A percentile compares a stretch with the other conserved stretches of the same genome.
phyloP scores from a whole-genome alignment of 2,113 vertebrate genomes.

The Tapirus terrestris region DNA sequence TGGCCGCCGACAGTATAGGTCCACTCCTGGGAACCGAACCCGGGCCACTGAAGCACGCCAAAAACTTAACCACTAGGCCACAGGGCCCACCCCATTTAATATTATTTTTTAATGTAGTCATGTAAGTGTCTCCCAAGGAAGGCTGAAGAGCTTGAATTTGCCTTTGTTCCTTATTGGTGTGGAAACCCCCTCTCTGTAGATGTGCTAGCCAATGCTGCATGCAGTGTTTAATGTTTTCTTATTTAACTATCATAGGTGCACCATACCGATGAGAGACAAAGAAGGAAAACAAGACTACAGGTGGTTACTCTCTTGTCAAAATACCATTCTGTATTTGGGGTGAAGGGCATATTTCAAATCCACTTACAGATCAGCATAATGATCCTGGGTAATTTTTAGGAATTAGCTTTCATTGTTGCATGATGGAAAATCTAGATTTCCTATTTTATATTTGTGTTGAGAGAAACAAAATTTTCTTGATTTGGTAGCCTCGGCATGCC shows the following conservation, averaged over 20 bases:
- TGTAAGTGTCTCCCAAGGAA: background rate
- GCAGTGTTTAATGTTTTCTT: background rate
- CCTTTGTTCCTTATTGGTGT: background rate
- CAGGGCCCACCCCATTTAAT: background rate
- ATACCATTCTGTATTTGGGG: background rate
- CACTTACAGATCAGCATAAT: background rate
- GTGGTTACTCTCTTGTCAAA: conserved; percentile 80
- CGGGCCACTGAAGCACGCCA: too few species aligned
- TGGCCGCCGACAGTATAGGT: too few species aligned
- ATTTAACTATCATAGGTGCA: conserved; percentile 86
- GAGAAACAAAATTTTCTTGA: conserved; percentile 4
- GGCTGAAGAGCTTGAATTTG: background rate
- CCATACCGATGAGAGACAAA: conserved; percentile 97
- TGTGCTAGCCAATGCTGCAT: too few species aligned
- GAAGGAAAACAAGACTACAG: conserved; percentile 98
- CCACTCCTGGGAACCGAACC: too few species aligned
- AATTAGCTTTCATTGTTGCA: background rate
- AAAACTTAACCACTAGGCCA: too few species aligned
- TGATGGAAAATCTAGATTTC: background rate
- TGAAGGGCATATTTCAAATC: background rate
- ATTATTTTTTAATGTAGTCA: background rate
- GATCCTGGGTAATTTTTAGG: background rate
- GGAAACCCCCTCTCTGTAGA: background rate
- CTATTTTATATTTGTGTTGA: background rate
- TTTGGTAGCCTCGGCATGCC: background rate